Evolutionary conservation across 1,140 invertebrate species (phyloP), one percentile per base, ranked within the genome.

Genomic region (Polypedilum pembai): DNA sequence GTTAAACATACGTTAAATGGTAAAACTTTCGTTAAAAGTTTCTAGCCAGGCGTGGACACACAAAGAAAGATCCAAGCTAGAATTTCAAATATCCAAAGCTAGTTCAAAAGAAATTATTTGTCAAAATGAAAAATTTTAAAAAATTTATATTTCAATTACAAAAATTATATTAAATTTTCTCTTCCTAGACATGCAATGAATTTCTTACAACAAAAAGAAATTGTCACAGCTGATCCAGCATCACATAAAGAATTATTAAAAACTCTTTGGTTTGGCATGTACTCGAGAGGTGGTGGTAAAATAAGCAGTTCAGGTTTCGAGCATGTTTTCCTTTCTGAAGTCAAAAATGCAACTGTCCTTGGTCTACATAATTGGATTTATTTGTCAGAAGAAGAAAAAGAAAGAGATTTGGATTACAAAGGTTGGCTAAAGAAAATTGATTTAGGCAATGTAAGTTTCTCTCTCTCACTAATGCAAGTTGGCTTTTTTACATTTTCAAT

Each of bases 311-410:
- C 89, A 24, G 93, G 91, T 1, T 94, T 95, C 79, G 94, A 96
- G 80, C 94, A 96, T 78, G 87, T 93, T 21, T 95, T 95, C 80
- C 83, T 96, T 1, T 90, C 92, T 0, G 94, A 96, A 85, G 83
- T 93, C 0, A 90, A 93, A 83, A 87, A 88, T 78, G 83, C 86
- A n/a, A 87, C 91, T 78, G 87, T 95, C 41, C 85, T 85, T 78
- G 94, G 94, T 10, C 84, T 95, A 74, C 94, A 96, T 80, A 95
- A 94, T 80, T 96, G 94, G 94, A 85, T 95, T n/a, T 93, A 91
- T 79, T 94, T 92, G 74, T 86, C 87, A 41, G 85, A 86, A 74
- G 88, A 93, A 83, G 94, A 96, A 83, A 83, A 84, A 73, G 87
- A 88, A 0, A 79, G 81, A 0, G 77, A 82, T 45, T 78, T 84